These are phyloP conservation scores for Paradoxurus hermaphroditus DNA, from an alignment of 2,113 vertebrate genomes.

Conservation along the genomic window DNA sequence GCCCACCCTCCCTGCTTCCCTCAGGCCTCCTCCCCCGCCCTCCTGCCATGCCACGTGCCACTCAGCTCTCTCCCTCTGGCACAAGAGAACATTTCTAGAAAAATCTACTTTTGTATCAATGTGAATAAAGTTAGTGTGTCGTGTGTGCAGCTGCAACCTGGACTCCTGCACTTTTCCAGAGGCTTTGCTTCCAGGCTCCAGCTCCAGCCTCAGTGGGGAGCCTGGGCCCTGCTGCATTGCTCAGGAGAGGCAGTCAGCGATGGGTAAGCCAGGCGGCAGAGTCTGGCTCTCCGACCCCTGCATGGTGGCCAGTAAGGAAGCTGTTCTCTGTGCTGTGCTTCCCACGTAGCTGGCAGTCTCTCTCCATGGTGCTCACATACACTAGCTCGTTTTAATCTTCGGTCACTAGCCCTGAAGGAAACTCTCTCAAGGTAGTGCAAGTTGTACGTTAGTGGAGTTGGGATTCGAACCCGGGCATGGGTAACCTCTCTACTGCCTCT, in stretches of 20 bases:
- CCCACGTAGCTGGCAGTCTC: not conserved
- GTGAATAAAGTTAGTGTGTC: constrained; percentile 95
- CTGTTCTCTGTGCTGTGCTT: fast-evolving
- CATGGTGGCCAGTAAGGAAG: not conserved
- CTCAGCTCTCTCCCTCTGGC: constrained; percentile 31
- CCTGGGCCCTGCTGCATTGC: not conserved
- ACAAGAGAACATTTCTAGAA: constrained; percentile 88
- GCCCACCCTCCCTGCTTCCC: not conserved
- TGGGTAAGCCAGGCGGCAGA: not conserved
- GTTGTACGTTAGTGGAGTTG: not conserved
- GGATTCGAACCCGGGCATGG: not conserved
- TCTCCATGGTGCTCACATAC: not conserved
- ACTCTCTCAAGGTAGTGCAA: not conserved
- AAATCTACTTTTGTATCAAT: constrained; percentile 94
- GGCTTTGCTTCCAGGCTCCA: not conserved
- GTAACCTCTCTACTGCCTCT: not conserved
- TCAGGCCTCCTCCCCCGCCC: not conserved
- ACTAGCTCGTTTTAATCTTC: not conserved
- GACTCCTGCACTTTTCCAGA: constrained; percentile 52
- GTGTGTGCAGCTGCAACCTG: constrained; percentile 89
- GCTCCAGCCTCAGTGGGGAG: not conserved
- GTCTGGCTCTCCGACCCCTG: not conserved
- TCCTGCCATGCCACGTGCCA: fast-evolving
- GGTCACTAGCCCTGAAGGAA: not conserved
- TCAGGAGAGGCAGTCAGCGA: not conserved